phyloP scores from a whole-genome alignment of 2,797 vertebrate genomes.

The Oreochromis mossambicus region DNA sequence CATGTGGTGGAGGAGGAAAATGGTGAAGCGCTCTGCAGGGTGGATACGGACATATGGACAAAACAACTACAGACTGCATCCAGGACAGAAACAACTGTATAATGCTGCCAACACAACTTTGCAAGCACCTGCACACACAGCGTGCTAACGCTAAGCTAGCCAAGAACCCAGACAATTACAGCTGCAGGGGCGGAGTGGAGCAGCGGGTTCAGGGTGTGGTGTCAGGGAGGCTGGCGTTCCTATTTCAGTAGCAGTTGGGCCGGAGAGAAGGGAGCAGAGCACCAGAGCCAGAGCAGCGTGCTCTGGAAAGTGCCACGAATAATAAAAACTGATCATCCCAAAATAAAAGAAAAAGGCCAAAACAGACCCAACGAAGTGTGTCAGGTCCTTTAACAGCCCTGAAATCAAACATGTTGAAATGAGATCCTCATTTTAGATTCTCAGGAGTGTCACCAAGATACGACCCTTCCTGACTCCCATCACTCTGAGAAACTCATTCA shows the following conservation, averaged over 20 bases:
- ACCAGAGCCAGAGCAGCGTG: background rate
- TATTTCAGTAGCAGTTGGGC: background rate
- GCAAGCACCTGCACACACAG: background rate
- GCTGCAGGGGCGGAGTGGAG: background rate
- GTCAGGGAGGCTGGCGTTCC: background rate
- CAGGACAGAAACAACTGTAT: background rate
- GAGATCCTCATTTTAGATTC: background rate
- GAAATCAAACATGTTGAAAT: background rate
- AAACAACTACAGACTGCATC: background rate
- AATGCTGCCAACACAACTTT: background rate
- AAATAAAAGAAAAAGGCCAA: background rate
- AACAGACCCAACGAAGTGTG: background rate
- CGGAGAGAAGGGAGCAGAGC: background rate
- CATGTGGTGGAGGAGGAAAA: background rate
- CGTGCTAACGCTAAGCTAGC: background rate
- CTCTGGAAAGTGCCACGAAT: background rate
- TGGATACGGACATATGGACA: fast-evolving
- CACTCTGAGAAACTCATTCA: background rate
- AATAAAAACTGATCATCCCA: background rate
- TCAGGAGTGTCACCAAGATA: background rate
- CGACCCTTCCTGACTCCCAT: background rate
- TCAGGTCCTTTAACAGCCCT: background rate
- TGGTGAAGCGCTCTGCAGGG: background rate
- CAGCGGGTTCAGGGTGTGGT: background rate
- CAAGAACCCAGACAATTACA: background rate